These are phyloP conservation scores for Hormiphora californensis DNA, from an alignment of 37 sponge, comb jelly and placozoan species.

Conservation along the genomic window DNA sequence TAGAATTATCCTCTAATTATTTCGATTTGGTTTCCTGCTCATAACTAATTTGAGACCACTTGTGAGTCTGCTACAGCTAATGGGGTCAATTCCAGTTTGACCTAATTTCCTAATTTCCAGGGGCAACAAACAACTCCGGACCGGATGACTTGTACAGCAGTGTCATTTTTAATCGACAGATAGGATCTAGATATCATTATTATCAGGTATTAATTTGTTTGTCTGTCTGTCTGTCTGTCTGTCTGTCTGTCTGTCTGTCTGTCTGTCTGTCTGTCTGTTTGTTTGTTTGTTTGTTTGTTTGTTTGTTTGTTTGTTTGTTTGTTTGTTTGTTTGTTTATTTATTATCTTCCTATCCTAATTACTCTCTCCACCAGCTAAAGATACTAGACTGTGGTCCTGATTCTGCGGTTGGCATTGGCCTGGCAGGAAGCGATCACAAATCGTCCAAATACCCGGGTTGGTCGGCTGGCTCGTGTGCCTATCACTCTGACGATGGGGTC, in stretches of 20 bases:
- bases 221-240: too few relatives aligned
- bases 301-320: too few relatives aligned
- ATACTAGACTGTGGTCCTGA: slow-evolving; percentile 21
- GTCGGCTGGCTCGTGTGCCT: slow-evolving; percentile 23
- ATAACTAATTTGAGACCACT: too few relatives aligned
- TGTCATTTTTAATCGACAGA: slow-evolving; percentile 6
- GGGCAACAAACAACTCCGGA: too few relatives aligned
- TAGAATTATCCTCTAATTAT: not conserved
- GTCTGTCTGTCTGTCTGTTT: too few relatives aligned
- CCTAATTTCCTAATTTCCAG: too few relatives aligned
- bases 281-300: too few relatives aligned
- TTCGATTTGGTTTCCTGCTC: too few relatives aligned
- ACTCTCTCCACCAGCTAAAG: slow-evolving; percentile 4
- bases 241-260: too few relatives aligned
- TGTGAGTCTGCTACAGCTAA: too few relatives aligned
- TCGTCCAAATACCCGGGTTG: slow-evolving; percentile 22
- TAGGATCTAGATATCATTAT: not conserved
- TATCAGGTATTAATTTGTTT: slow-evolving; percentile 12
- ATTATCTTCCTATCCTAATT: not conserved
- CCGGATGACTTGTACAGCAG: too few relatives aligned
- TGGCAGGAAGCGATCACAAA: not conserved
- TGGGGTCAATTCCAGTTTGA: too few relatives aligned
- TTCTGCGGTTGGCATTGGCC: slow-evolving; percentile 26
- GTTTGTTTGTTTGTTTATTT: not conserved
- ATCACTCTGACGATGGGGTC: slow-evolving; percentile 46